phyloP scores from a whole-genome alignment of 2,797 vertebrate species.

The Graptemys geographica region DNA sequence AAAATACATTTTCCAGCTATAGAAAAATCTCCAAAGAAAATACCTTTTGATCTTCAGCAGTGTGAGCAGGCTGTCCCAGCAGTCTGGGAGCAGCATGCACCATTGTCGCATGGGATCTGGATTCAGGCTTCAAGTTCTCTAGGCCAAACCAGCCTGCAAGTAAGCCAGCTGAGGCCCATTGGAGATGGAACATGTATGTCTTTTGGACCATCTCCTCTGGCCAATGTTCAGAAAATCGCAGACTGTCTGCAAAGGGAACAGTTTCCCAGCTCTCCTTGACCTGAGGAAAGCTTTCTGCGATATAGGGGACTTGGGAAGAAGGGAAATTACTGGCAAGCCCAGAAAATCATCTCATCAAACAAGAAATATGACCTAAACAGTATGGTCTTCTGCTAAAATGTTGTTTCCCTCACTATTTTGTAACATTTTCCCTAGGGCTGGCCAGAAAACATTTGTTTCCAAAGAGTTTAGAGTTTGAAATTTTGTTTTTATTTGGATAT shows the following conservation, averaged over 20 bases:
- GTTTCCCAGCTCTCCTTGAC: slow-evolving; percentile 31
- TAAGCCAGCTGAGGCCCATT: neutral
- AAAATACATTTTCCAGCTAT: slow-evolving; percentile 68
- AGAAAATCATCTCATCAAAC: neutral
- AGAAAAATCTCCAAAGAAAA: slow-evolving; percentile 66
- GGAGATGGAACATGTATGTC: neutral
- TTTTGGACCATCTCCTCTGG: neutral
- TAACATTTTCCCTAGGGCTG: neutral
- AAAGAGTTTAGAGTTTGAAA: neutral
- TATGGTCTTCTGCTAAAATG: neutral
- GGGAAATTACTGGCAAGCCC: neutral
- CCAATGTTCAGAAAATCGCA: neutral
- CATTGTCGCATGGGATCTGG: slow-evolving; percentile 19
- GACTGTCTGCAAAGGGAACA: neutral
- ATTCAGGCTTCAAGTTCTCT: slow-evolving; percentile 24
- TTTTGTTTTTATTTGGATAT: neutral
- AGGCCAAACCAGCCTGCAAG: neutral
- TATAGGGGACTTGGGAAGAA: neutral
- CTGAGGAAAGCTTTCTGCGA: neutral
- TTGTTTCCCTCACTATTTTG: neutral
- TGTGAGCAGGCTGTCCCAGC: slow-evolving; percentile 39
- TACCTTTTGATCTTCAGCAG: slow-evolving; percentile 55
- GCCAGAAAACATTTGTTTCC: neutral
- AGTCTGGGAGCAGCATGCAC: slow-evolving; percentile 43
- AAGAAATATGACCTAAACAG: neutral